Percentiles rank a stretch among this genome's conserved stretches.
phyloP scores from a whole-genome alignment of 2,888 invertebrate species.

The Chrysodeixis includens region DNA sequence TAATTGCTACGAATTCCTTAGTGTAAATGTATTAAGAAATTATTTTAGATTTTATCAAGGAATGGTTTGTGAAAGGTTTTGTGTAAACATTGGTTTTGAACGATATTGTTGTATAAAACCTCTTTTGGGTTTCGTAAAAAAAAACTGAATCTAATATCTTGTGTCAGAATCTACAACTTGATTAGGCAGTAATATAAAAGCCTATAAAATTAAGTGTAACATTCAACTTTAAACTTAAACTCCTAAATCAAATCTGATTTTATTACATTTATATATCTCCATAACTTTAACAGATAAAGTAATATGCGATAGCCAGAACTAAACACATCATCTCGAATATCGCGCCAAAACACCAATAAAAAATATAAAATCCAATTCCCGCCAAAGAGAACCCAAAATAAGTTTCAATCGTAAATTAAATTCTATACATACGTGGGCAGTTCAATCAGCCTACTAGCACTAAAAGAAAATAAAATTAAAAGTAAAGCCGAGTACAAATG shows the following conservation, averaged over 20 bases:
- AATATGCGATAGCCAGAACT: conserved; percentile 58
- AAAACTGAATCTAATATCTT: too few species aligned
- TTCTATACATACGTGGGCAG: conserved; percentile 73
- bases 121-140: too few species aligned
- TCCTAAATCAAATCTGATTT: conserved; percentile 52
- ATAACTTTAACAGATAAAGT: conserved; percentile 46
- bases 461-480: conserved; percentile 84
- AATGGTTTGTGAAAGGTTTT: background rate
- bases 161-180: too few species aligned
- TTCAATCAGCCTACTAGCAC: conserved; percentile 80
- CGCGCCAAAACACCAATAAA: conserved; percentile 64
- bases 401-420: conserved; percentile 76
- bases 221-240: conserved; percentile 48
- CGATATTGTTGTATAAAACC: too few species aligned
- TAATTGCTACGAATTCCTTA: conserved; percentile 39
- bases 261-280: conserved; percentile 35
- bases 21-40: conserved; percentile 9
- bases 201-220: conserved; percentile 20
- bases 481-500: conserved; percentile 84
- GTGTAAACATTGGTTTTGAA: background rate
- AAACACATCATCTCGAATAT: conserved; percentile 56
- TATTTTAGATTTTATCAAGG: conserved; percentile 8
- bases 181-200: background rate
- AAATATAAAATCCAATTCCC: conserved; percentile 59
- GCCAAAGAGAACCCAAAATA: conserved; percentile 67